phyloP scores from a whole-genome alignment of 2,888 invertebrate genomes.

The Cerceris ruficornis region DNA sequence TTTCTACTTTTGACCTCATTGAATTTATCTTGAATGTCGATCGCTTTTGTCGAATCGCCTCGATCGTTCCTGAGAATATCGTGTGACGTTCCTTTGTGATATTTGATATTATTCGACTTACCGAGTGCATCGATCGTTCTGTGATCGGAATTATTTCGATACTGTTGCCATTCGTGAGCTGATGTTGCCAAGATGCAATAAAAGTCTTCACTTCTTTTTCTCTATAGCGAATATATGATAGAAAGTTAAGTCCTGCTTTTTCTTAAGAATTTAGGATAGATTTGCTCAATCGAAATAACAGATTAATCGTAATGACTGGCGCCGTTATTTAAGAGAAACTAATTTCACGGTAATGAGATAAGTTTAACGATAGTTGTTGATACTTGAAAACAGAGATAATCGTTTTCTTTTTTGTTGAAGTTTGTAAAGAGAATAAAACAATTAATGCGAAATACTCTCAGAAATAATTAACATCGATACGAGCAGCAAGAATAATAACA shows the following conservation, averaged over 20 bases:
- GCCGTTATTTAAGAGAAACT: no score
- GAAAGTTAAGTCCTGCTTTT: background rate
- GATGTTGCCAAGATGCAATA: background rate
- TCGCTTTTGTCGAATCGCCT: conserved; percentile 31
- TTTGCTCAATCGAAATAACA: no score
- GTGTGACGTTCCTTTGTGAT: background rate
- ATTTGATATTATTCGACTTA: background rate
- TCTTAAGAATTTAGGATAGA: background rate
- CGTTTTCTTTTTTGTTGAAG: no score
- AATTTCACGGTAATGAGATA: no score
- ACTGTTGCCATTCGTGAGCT: background rate
- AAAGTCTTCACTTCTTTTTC: background rate
- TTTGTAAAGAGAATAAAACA: no score
- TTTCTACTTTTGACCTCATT: conserved; percentile 51
- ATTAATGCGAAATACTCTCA: no score
- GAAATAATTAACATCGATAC: no score
- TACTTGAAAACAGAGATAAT: no score
- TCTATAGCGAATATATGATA: background rate
- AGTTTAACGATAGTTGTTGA: no score
- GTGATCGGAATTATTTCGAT: background rate
- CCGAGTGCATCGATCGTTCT: background rate
- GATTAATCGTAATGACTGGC: no score
- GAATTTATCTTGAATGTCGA: conserved; percentile 32
- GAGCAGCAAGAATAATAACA: no score
- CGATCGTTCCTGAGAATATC: background rate